phyloP scores from a whole-genome alignment of 2,113 vertebrate species.

The Mus pahari region DNA sequence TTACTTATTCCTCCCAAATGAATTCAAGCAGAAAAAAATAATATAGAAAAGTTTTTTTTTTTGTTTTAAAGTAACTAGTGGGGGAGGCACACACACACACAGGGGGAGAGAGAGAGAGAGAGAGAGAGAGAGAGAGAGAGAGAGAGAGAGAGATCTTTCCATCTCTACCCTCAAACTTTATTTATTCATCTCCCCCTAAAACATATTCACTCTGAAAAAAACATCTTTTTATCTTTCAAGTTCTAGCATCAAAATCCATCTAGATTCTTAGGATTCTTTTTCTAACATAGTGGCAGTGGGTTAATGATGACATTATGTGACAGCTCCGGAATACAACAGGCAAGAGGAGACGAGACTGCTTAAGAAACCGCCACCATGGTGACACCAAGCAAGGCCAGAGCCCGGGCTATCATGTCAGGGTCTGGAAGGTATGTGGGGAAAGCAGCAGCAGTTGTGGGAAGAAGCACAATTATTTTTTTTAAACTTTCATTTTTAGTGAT shows the following conservation, averaged over 20 bases:
- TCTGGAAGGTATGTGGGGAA: conserved; percentile 9
- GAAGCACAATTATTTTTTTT: conserved; percentile 20
- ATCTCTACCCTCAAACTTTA: conserved; percentile 60
- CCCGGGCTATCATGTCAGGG: background rate
- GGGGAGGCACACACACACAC: no score
- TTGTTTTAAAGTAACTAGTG: conserved; percentile 71
- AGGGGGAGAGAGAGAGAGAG: background rate
- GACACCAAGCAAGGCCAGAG: conserved; percentile 1
- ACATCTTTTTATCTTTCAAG: conserved; percentile 67
- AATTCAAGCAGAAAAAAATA: conserved; percentile 65
- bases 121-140: background rate
- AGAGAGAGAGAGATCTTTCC: conserved; percentile 14
- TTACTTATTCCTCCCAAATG: conserved; percentile 25
- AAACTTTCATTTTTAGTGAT: conserved; percentile 64
- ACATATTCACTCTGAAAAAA: conserved; percentile 61
- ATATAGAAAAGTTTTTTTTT: conserved; percentile 57
- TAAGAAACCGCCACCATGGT: conserved; percentile 34
- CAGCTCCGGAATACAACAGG: conserved; percentile 40
- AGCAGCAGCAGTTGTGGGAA: conserved; percentile 62
- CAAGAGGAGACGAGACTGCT: conserved; percentile 35
- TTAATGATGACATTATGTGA: conserved; percentile 71
- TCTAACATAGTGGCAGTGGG: conserved; percentile 40
- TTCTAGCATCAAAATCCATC: conserved; percentile 60
- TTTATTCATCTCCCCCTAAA: conserved; percentile 57
- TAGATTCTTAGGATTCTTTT: conserved; percentile 68